Conservation (phyloP, 2,888 invertebrate species). For the Atethmia centrago region DNA sequence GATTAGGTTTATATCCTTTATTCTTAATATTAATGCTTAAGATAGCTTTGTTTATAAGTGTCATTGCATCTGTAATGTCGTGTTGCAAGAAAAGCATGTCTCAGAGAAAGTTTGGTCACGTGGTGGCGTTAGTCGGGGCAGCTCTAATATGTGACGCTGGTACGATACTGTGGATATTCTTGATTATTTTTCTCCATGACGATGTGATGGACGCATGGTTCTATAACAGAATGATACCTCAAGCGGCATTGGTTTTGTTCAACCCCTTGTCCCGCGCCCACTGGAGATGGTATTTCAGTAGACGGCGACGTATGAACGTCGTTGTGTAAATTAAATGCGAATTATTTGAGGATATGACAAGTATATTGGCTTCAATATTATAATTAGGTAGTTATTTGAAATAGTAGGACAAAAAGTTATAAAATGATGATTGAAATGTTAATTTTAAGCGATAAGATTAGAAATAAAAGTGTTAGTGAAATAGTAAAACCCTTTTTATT, state of each 20-base stretch:
- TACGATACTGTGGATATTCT: slow-evolving; percentile 36
- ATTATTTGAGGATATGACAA: neutral
- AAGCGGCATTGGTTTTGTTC: slow-evolving; percentile 48
- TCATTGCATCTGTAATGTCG: slow-evolving; percentile 57
- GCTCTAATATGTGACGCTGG: slow-evolving; percentile 63
- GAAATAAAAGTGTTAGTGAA: slow-evolving; percentile 8
- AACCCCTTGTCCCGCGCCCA: slow-evolving; percentile 44
- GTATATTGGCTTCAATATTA: neutral
- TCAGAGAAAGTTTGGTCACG: slow-evolving; percentile 53
- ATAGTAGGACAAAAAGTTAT: neutral
- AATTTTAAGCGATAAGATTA: slow-evolving; percentile 5
- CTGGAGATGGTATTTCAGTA: slow-evolving; percentile 50
- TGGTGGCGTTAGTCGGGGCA: slow-evolving; percentile 61
- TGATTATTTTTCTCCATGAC: neutral
- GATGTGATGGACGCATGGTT: slow-evolving; percentile 34
- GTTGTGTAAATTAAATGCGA: slow-evolving; percentile 30
- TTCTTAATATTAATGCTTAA: slow-evolving; percentile 51
- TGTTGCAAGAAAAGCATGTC: slow-evolving; percentile 57
- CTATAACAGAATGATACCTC: slow-evolving; percentile 47
- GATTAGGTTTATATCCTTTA: slow-evolving; percentile 10
- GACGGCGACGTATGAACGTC: slow-evolving; percentile 41
- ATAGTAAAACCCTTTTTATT: slow-evolving; percentile 22
- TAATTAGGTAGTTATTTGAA: neutral
- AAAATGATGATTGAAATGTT: neutral
- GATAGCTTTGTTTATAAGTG: slow-evolving; percentile 55